A percentile compares a stretch with the other conserved stretches of the same genome.
Evolutionary conservation across 2,113 vertebrate genomes (phyloP).

Genomic region (Peromyscus californicus): DNA sequence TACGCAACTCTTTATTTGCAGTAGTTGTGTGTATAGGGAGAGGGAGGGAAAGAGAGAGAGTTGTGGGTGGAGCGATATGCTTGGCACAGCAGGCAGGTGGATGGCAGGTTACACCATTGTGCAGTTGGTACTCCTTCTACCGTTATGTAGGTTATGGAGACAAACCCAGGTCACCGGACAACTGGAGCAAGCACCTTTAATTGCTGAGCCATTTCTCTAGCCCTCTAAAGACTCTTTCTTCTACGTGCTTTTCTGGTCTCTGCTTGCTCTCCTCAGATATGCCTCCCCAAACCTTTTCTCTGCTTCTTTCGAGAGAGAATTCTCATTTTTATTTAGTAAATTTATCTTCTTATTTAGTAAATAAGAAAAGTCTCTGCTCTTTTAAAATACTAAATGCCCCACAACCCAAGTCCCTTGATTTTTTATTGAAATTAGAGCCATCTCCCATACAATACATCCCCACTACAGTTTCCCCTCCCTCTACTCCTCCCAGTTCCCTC

Average conservation of each 20-base stretch:
- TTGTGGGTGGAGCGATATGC: background rate
- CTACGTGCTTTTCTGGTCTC: background rate
- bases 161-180: too few relatives aligned
- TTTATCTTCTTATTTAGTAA: background rate
- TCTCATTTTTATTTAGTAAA: background rate
- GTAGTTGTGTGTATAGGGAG: too few relatives aligned
- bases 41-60: background rate
- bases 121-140: background rate
- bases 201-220: background rate
- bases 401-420: background rate
- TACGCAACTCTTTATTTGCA: background rate
- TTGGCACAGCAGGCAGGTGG: background rate
- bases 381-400: background rate
- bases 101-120: background rate
- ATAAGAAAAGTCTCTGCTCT: background rate
- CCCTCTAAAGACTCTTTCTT: background rate
- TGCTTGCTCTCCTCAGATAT: background rate
- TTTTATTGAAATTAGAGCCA: background rate
- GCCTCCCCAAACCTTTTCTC: background rate
- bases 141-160: background rate
- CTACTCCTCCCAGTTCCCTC: background rate
- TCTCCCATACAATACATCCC: background rate
- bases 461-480: background rate
- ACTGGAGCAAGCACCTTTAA: background rate
- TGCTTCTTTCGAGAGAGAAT: accelerated